Evolutionary conservation across 2,113 vertebrate species (phyloP).

Genomic region (Bujurquina vittata): DNA sequence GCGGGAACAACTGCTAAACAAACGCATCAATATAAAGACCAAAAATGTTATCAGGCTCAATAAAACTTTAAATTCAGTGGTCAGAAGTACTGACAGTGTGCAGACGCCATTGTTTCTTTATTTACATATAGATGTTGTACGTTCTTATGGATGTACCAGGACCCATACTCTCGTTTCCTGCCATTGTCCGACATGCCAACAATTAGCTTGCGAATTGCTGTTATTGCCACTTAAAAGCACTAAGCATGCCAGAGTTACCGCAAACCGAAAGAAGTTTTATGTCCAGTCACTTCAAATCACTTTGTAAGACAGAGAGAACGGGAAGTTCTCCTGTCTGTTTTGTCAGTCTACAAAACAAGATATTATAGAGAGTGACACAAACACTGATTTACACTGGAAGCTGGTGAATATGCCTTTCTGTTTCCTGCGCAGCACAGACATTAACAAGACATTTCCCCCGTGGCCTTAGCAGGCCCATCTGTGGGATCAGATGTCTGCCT

Average conservation of each 20-base stretch:
- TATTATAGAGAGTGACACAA: slow-evolving; percentile 1
- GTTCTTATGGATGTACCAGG: neutral
- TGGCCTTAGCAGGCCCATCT: slow-evolving; percentile 2
- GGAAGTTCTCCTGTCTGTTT: neutral
- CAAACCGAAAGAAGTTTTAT: neutral
- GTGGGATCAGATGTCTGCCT: slow-evolving; percentile 16
- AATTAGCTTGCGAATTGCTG: rapidly evolving
- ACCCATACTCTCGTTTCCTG: neutral
- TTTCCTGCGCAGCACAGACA: neutral
- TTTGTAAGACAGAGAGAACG: neutral
- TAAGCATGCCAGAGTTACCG: neutral
- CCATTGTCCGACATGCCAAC: neutral
- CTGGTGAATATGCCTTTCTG: neutral
- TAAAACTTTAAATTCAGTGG: neutral
- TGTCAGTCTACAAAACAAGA: slow-evolving; percentile 8
- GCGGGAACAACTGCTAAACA: neutral
- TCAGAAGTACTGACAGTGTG: neutral
- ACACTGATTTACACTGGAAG: neutral
- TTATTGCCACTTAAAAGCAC: neutral
- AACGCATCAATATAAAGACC: neutral
- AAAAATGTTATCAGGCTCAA: neutral
- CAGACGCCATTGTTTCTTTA: neutral
- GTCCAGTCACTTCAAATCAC: neutral
- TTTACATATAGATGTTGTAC: neutral
- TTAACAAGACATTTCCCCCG: slow-evolving; percentile 17